phyloP scores from a whole-genome alignment of 1,140 invertebrate genomes.

The Cheumatopsyche charites region DNA sequence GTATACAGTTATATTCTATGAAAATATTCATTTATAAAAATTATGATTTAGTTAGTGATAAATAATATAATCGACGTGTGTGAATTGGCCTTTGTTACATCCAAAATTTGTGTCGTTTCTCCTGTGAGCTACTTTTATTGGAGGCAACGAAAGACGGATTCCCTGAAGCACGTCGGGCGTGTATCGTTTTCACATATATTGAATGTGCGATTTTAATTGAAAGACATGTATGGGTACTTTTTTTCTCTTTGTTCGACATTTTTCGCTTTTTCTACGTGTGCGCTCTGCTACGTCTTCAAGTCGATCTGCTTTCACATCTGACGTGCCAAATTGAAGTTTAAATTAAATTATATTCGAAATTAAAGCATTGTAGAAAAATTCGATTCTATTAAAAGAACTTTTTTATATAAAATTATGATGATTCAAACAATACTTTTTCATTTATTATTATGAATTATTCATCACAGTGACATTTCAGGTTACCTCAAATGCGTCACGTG shows the following conservation, averaged over 20 bases:
- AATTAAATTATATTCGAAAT: no score
- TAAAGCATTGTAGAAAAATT: no score
- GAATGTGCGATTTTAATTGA: slow-evolving; percentile 36
- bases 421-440: no score
- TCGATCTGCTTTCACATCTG: background rate
- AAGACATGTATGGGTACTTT: slow-evolving; percentile 14
- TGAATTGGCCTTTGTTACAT: slow-evolving; percentile 25
- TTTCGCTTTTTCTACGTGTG: background rate
- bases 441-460: no score
- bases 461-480: no score
- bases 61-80: no score
- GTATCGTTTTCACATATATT: slow-evolving; percentile 32
- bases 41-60: no score
- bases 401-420: no score
- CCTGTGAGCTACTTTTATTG: slow-evolving; percentile 39
- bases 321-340: background rate
- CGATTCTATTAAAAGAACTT: no score
- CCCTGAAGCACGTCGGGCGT: slow-evolving; percentile 44
- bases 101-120: slow-evolving; percentile 47
- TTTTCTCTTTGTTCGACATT: background rate
- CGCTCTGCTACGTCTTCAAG: background rate
- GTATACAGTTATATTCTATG: no score
- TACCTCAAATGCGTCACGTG: no score
- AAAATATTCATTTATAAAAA: no score
- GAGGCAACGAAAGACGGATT: slow-evolving; percentile 42